A percentile compares a stretch with the other conserved stretches of the same genome.
Conservation (phyloP, 2,797 vertebrate genomes). For the Caiman crocodilus region DNA sequence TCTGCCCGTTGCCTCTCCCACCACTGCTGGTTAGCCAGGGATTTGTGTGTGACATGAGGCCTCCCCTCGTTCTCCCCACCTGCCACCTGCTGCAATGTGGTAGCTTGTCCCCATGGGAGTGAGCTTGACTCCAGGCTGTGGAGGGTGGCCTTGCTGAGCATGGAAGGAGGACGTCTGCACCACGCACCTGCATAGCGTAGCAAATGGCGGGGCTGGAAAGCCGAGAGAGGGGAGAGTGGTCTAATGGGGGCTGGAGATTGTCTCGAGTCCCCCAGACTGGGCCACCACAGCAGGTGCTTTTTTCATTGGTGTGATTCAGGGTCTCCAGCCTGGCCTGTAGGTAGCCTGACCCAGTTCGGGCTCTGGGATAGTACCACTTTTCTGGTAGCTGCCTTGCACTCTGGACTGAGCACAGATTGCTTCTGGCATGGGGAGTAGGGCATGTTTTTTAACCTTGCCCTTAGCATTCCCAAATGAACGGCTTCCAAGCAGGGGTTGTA, state of each 20-base stretch:
- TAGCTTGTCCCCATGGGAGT: constrained; percentile 5
- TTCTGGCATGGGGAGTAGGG: constrained; percentile 54
- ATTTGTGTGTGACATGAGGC: constrained; percentile 67
- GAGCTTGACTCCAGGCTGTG: constrained; percentile 29
- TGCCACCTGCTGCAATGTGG: constrained; percentile 60
- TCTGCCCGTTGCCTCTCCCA: constrained; percentile 73
- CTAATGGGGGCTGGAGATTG: constrained; percentile 49
- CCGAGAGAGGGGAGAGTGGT: constrained; percentile 30
- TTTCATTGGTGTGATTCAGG: constrained; percentile 54
- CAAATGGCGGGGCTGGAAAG: constrained; percentile 22
- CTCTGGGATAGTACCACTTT: constrained; percentile 50
- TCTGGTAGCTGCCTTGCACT: not conserved
- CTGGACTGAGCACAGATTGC: not conserved
- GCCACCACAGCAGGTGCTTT: not conserved
- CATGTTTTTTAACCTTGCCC: constrained; percentile 50
- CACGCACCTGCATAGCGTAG: not conserved
- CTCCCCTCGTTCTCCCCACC: not conserved
- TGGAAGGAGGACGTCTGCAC: constrained; percentile 18
- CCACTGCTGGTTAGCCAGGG: constrained; percentile 74
- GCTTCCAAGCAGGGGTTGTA: constrained; percentile 56
- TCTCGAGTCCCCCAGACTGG: too few relatives aligned
- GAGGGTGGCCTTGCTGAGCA: not conserved
- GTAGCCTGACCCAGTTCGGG: constrained; percentile 14
- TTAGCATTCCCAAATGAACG: constrained; percentile 38
- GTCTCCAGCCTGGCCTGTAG: constrained; percentile 26